Evolutionary conservation across 2,113 vertebrate species (phyloP), one percentile per base, ranked within the genome.

Genomic region (Gobio gobio): DNA sequence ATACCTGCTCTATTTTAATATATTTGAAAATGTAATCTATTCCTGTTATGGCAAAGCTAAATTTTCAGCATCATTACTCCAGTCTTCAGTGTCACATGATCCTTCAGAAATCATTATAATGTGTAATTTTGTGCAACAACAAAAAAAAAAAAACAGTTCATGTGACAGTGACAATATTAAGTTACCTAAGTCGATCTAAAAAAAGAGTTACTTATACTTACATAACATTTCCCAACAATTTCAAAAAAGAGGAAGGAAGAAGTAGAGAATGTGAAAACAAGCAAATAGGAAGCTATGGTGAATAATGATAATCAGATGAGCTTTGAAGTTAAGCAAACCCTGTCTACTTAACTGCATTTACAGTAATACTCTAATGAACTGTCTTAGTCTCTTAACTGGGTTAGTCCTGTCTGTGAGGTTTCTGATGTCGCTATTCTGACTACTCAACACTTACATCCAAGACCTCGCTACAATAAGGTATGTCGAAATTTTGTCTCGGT

Each of bases 341-440:
- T 29, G 1, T 18, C n/a, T 4, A 51, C 24, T 5, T 47, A 72
- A 72, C 68, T 72, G 68, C 36, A 63, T 45, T 80, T 45, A 47
- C 76, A 59, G 77, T 45, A 26, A 63, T 61, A 68, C 40, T 12
- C 10, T 74, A 47, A 47, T 47, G 5, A 78, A 59, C 29, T 2
- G 1, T 59, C 4, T 59, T 61, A 24, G n/a, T 63, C 36, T 79
- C 33, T 45, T 79, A 61, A 79, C 3, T 83, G 20, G 90, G 1
- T 5, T 26, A 58, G 36, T 16, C 51, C 58, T 88, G 29, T 66
- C 47, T 85, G 49, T 58, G 54, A 40, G 20, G 9, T n/a, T 36
- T 56, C 26, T 61, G 45, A 6, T 78, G 5, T 61, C 0, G 33
- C 56, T 78, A 14, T 78, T 40, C 24, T 78, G 33, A 9, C 75